Evolutionary conservation across 1,140 invertebrate genomes (phyloP).

Genomic region (Ctenoplectra terminalis): DNA sequence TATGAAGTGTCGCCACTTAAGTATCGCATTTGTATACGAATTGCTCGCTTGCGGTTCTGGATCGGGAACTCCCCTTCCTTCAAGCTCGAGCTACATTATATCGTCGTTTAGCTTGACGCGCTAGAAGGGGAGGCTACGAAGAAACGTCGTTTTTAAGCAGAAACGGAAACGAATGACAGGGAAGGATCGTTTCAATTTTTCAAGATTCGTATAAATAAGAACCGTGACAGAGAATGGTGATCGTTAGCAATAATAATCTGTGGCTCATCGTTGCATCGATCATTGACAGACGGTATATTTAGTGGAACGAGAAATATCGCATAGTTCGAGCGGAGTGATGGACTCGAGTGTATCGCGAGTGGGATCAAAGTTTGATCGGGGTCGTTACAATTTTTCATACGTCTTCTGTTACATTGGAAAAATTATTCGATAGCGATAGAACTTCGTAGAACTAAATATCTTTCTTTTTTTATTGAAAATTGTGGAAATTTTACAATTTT

Average conservation of each 20-base stretch:
- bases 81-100: slow-evolving; percentile 71
- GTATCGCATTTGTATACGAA: slow-evolving; percentile 80
- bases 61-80: slow-evolving; percentile 39
- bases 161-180: slow-evolving; percentile 23
- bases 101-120: slow-evolving; percentile 69
- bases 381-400: too few species aligned
- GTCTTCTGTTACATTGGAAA: too few species aligned
- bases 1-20: slow-evolving; percentile 77
- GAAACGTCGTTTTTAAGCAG: slow-evolving; percentile 1
- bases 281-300: slow-evolving; percentile 13
- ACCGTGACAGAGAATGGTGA: too few species aligned
- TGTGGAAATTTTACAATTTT: too few species aligned
- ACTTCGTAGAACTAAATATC: too few species aligned
- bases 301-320: slow-evolving; percentile 18
- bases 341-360: background rate
- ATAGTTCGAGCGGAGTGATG: slow-evolving; percentile 18
- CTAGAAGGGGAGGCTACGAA: slow-evolving; percentile 6
- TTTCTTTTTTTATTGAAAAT: too few species aligned
- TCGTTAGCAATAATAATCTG: slow-evolving; percentile 41
- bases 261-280: background rate
- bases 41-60: slow-evolving; percentile 74
- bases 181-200: slow-evolving; percentile 15
- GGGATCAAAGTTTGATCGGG: background rate
- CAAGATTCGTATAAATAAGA: background rate
- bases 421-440: too few species aligned